Conservation (phyloP, 1,140 invertebrate species). For the Drosophila carrolli region DNA sequence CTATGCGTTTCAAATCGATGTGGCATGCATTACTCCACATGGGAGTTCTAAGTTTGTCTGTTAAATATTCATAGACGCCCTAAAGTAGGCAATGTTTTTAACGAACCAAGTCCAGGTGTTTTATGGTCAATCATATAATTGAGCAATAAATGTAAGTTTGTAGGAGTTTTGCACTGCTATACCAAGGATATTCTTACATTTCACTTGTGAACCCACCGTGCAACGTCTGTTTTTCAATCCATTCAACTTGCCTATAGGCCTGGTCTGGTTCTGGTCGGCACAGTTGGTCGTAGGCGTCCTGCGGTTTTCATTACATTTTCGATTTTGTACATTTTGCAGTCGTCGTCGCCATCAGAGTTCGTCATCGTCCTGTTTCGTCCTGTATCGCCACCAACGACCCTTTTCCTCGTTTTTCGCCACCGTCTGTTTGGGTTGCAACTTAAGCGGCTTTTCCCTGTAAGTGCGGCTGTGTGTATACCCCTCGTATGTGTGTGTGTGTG, state of each 20-base stretch:
- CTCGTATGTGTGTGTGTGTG: constrained; percentile 43
- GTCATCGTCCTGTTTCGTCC: constrained; percentile 40
- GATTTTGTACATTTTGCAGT: constrained; percentile 74
- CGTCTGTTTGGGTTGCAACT: constrained; percentile 59
- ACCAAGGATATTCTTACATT: constrained; percentile 1
- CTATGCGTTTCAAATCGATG: neutral
- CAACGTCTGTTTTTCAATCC: constrained; percentile 58
- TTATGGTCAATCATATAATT: constrained; percentile 7
- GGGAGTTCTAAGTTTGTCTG: neutral
- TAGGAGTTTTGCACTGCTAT: neutral
- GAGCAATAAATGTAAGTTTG: constrained; percentile 7
- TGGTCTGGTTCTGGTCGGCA: constrained; percentile 30
- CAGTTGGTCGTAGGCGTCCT: constrained; percentile 58
- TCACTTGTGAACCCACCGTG: constrained; percentile 35
- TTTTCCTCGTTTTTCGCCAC: neutral
- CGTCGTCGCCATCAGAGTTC: constrained; percentile 31
- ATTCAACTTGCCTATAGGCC: constrained; percentile 50
- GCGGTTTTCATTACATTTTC: constrained; percentile 77
- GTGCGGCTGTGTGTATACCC: constrained; percentile 26
- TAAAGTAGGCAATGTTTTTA: constrained; percentile 1
- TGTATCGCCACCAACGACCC: constrained; percentile 5
- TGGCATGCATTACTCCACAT: neutral
- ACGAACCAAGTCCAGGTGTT: constrained; percentile 3
- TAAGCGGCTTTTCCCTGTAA: constrained; percentile 69
- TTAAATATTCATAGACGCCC: neutral